These are phyloP conservation scores for Timandra comae DNA, from an alignment of 2,888 invertebrate species.

Conservation along the genomic window DNA sequence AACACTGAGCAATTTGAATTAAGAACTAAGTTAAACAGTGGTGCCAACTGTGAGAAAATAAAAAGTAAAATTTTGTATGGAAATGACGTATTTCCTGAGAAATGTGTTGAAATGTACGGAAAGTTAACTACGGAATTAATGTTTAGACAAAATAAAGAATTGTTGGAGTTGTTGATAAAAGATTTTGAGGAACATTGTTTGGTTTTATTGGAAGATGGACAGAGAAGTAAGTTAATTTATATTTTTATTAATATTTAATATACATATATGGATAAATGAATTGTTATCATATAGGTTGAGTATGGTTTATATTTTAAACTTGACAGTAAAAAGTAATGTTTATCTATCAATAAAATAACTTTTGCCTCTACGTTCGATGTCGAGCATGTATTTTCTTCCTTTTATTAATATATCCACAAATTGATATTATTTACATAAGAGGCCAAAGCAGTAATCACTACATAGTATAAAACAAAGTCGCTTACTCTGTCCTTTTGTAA, in stretches of 20 bases:
- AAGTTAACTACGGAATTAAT: slow-evolving; percentile 59
- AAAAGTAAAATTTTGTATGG: slow-evolving; percentile 49
- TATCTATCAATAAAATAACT: too few relatives aligned
- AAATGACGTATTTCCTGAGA: slow-evolving; percentile 50
- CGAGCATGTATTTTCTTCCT: too few relatives aligned
- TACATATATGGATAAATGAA: too few relatives aligned
- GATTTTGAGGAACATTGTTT: slow-evolving; percentile 59
- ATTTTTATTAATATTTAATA: background rate
- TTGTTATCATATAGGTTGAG: too few relatives aligned
- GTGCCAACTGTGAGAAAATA: slow-evolving; percentile 36
- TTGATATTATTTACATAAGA: too few relatives aligned
- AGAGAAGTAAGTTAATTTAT: slow-evolving; percentile 51
- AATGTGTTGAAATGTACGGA: slow-evolving; percentile 55
- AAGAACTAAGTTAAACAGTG: slow-evolving; percentile 34
- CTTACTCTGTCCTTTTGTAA: too few relatives aligned
- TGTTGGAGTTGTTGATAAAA: slow-evolving; percentile 50
- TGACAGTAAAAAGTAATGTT: too few relatives aligned
- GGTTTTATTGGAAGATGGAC: slow-evolving; percentile 49
- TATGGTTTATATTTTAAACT: background rate
- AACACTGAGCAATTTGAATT: slow-evolving; percentile 56
- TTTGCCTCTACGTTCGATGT: too few relatives aligned
- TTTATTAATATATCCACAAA: too few relatives aligned
- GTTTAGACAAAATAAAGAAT: slow-evolving; percentile 64
- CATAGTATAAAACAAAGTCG: too few relatives aligned
- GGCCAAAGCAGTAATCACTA: too few relatives aligned